Conservation (phyloP, 2,797 vertebrate genomes). For the Gallinago nigripennis region DNA sequence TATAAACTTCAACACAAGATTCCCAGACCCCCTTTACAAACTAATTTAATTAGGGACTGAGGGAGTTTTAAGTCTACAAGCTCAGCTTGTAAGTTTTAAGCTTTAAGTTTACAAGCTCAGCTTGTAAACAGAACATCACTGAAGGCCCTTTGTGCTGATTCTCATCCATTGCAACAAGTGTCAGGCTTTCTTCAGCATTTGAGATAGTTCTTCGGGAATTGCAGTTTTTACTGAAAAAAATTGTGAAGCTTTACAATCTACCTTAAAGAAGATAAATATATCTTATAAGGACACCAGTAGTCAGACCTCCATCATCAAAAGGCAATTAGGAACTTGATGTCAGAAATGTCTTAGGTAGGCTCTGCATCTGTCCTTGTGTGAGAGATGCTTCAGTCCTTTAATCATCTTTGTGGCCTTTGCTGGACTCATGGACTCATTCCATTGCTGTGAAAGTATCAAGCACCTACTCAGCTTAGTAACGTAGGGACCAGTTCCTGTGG, state of each 20-base stretch:
- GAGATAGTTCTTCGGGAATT: neutral
- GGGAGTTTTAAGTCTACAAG: neutral
- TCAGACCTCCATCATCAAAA: neutral
- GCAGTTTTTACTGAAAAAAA: neutral
- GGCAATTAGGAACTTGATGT: neutral
- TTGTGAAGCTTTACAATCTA: neutral
- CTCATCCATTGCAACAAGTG: neutral
- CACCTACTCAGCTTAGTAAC: neutral
- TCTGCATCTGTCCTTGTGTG: neutral
- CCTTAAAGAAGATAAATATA: neutral
- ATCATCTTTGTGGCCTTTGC: rapidly evolving
- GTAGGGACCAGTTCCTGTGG: neutral
- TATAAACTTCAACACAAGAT: neutral
- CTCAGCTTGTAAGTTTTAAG: too few relatives aligned
- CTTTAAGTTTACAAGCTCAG: neutral
- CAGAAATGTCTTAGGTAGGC: neutral
- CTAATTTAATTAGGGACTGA: neutral
- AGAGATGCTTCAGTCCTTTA: neutral
- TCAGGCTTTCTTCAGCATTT: neutral
- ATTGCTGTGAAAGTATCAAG: neutral
- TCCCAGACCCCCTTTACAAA: neutral
- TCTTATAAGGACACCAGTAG: neutral
- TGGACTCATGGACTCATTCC: neutral
- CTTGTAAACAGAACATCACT: neutral
- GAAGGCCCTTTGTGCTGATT: neutral